A percentile compares a stretch with the other conserved stretches of the same genome.
phyloP scores from a whole-genome alignment of 2,113 vertebrate genomes.

The Barbus barbus region DNA sequence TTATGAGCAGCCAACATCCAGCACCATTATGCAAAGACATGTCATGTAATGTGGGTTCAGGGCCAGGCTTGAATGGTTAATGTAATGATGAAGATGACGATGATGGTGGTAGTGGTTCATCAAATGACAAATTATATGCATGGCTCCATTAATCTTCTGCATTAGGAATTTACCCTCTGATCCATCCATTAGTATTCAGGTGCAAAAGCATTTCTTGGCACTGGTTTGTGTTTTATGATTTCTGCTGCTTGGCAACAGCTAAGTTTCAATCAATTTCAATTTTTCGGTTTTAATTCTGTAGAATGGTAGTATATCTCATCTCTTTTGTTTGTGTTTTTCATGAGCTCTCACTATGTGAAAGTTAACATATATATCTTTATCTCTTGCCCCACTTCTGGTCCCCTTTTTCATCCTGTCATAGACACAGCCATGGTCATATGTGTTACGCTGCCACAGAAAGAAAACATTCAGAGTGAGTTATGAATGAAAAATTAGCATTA shows the following conservation, averaged over 20 bases:
- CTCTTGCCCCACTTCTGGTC: conserved; percentile 52
- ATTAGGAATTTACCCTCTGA: neutral
- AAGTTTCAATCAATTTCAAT: neutral
- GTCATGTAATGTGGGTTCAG: neutral
- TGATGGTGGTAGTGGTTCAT: neutral
- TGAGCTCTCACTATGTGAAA: conserved; percentile 47
- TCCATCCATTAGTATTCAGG: neutral
- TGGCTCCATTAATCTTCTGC: neutral
- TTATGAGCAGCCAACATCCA: conserved; percentile 1
- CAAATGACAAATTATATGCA: neutral
- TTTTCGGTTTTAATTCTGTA: neutral
- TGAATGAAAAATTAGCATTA: conserved; percentile 1
- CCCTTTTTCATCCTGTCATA: conserved; percentile 60
- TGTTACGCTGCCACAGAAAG: conserved; percentile 62
- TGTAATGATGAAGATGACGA: conserved; percentile 26
- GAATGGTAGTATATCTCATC: neutral
- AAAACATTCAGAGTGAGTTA: conserved; percentile 37
- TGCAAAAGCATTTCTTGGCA: conserved; percentile 16
- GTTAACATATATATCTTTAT: conserved; percentile 72
- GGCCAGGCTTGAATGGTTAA: neutral
- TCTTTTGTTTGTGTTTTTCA: conserved; percentile 46
- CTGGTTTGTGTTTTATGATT: neutral
- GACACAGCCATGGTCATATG: conserved; percentile 64
- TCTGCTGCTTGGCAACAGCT: neutral
- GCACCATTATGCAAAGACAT: conserved; percentile 12